Evolutionary conservation across 2,797 vertebrate species (phyloP).

Genomic region (Propithecus perrieri): DNA sequence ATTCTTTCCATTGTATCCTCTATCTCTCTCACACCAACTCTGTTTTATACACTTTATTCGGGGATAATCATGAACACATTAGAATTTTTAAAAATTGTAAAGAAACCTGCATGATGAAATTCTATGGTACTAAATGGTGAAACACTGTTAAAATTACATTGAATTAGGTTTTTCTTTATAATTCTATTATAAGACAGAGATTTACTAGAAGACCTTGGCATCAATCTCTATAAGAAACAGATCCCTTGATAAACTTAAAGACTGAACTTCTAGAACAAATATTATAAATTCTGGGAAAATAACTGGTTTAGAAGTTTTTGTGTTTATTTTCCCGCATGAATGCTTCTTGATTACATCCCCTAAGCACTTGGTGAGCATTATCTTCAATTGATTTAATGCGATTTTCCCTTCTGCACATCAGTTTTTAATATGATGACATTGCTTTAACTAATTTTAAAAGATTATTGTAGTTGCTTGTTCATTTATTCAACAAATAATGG

Average conservation of each 20-base stretch:
- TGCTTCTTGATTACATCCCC: neutral
- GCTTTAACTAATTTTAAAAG: neutral
- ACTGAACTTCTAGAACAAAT: neutral
- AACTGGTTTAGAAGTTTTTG: neutral
- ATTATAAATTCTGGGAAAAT: neutral
- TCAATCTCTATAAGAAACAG: neutral
- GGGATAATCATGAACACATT: neutral
- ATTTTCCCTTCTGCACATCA: neutral
- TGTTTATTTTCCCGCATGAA: neutral
- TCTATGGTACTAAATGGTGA: neutral
- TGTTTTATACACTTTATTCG: neutral
- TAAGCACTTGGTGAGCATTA: neutral
- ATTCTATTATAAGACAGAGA: neutral
- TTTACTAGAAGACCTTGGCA: neutral
- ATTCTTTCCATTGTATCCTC: neutral
- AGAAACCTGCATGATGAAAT: neutral
- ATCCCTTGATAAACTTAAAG: neutral
- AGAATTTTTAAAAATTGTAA: neutral
- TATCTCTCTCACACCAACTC: neutral
- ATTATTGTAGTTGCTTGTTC: neutral
- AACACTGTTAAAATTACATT: neutral
- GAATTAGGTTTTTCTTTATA: neutral
- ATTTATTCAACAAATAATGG: neutral
- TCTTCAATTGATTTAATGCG: neutral
- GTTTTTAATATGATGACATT: neutral